A percentile compares a stretch with the other conserved stretches of the same genome.
phyloP scores from a whole-genome alignment of 2,113 vertebrate species.

The Archilochus colubris region DNA sequence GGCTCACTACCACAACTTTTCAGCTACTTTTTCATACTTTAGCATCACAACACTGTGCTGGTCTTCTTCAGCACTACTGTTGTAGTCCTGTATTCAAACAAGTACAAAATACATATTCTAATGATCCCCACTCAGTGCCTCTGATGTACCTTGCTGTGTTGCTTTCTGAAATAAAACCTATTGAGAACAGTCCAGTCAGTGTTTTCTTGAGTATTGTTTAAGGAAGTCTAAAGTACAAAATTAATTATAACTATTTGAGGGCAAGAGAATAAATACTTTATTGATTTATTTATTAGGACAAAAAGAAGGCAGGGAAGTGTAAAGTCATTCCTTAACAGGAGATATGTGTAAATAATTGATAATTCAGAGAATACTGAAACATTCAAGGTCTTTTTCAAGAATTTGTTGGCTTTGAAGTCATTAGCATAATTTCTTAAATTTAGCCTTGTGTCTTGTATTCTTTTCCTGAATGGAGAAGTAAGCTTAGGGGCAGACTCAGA shows the following conservation, averaged over 20 bases:
- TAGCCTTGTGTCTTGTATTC: neutral
- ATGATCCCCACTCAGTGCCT: neutral
- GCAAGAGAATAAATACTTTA: neutral
- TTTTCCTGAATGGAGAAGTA: neutral
- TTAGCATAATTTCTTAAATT: neutral
- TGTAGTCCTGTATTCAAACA: neutral
- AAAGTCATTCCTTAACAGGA: neutral
- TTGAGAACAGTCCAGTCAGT: neutral
- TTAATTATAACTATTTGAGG: neutral
- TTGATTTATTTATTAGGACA: neutral
- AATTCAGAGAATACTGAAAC: neutral
- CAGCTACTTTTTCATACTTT: neutral
- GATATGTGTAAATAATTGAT: neutral
- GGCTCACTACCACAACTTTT: neutral
- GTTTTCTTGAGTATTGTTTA: neutral
- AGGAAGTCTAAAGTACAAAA: neutral
- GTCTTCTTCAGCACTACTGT: neutral
- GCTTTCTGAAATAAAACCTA: neutral
- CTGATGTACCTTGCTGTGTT: neutral
- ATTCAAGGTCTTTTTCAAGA: neutral
- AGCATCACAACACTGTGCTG: neutral
- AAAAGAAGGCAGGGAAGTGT: neutral
- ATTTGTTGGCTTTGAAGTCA: neutral
- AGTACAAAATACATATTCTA: neutral
- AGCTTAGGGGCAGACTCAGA: neutral